Conservation (phyloP, 2,113 vertebrate species). For the Malurus alboscapulatus region DNA sequence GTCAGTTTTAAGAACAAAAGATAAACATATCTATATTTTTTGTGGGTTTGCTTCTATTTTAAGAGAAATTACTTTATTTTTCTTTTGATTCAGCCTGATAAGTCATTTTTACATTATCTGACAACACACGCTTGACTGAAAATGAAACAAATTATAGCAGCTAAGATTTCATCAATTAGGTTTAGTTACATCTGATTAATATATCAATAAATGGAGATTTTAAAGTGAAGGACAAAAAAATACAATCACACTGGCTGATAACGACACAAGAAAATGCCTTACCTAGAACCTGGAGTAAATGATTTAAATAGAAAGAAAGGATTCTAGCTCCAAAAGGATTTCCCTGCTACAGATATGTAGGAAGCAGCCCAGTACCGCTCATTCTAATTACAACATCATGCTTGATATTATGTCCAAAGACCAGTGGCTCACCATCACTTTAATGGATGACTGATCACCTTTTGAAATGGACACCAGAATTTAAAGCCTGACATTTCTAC, state of each 20-base stretch:
- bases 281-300: neutral
- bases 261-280: neutral
- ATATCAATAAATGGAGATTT: neutral
- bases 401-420: neutral
- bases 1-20: neutral
- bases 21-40: neutral
- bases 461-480: neutral
- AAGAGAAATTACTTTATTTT: neutral
- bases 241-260: neutral
- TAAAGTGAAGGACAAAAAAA: neutral
- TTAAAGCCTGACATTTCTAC: neutral
- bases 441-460: neutral
- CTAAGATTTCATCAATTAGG: neutral
- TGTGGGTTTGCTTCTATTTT: neutral
- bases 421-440: neutral
- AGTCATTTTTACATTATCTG: neutral
- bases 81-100: neutral
- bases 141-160: neutral
- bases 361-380: neutral
- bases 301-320: neutral
- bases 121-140: neutral
- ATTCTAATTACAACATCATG: neutral
- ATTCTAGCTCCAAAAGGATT: neutral
- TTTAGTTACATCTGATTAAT: neutral
- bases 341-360: neutral